Percentiles rank a stretch among this genome's conserved stretches.
phyloP scores from a whole-genome alignment of 2,113 vertebrate genomes.

The Archilochus colubris region DNA sequence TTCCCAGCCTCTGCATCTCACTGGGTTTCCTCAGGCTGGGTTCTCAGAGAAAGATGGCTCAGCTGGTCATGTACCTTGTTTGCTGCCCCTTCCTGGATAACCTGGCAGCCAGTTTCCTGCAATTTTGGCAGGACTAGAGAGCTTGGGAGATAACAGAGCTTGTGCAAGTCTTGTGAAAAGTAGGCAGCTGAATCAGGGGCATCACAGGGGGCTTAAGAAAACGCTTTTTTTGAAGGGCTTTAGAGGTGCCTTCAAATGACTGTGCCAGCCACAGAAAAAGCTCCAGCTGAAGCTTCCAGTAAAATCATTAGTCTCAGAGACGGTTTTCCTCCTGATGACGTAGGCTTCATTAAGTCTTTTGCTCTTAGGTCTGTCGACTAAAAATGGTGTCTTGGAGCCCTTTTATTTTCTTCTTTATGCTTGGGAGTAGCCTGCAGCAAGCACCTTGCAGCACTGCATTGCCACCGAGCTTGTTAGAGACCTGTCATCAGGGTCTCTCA shows the following conservation, averaged over 20 bases:
- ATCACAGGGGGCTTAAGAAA: neutral
- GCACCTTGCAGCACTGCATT: neutral
- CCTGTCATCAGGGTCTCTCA: neutral
- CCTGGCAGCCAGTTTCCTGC: conserved; percentile 3
- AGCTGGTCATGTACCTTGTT: neutral
- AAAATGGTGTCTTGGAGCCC: neutral
- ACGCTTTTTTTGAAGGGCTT: neutral
- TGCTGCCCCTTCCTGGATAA: neutral
- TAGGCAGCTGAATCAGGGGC: neutral
- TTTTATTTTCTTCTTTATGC: neutral
- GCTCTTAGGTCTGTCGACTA: neutral
- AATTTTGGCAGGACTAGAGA: neutral
- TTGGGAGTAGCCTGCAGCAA: neutral
- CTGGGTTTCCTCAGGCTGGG: conserved; percentile 27
- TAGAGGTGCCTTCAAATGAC: neutral
- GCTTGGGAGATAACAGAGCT: neutral
- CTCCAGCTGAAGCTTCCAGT: conserved; percentile 1
- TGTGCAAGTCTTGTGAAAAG: neutral
- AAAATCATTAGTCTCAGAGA: neutral
- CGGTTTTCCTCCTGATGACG: neutral
- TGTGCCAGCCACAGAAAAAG: neutral
- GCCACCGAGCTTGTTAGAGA: neutral
- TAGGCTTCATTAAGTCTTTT: neutral
- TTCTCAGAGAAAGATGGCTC: conserved; percentile 7
- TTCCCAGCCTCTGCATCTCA: conserved; percentile 13